Evolutionary conservation across 2,113 vertebrate genomes (phyloP).

Genomic region (Megaceryle torquata): DNA sequence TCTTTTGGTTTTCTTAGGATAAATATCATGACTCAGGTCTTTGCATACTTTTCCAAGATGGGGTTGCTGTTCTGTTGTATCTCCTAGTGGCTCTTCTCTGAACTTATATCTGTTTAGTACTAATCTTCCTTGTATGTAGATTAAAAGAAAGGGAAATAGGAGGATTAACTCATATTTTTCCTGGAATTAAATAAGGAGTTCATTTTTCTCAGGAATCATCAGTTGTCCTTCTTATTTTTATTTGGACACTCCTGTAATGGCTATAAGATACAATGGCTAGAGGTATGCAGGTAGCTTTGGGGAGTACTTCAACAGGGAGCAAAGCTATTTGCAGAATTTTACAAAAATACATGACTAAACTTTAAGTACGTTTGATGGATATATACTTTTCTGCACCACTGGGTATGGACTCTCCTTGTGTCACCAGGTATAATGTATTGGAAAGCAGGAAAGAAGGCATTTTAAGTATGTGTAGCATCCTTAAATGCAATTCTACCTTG

Average conservation of each 20-base stretch:
- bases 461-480: background rate
- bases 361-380: background rate
- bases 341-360: background rate
- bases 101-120: background rate
- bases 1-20: background rate
- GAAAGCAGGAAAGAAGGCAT: background rate
- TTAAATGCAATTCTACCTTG: background rate
- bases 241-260: too few species aligned
- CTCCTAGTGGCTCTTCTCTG: background rate
- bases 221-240: background rate
- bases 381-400: background rate
- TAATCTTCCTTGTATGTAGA: background rate
- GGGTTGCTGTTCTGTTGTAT: background rate
- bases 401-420: background rate
- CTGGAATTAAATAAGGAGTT: background rate
- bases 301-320: background rate
- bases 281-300: background rate
- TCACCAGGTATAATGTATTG: background rate
- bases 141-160: background rate
- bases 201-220: background rate
- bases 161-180: background rate
- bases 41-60: background rate
- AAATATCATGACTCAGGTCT: background rate
- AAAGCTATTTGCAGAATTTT: background rate
- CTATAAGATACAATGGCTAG: too few species aligned